Conservation (phyloP, 2,113 vertebrate species). For the Craseonycteris thonglongyai region DNA sequence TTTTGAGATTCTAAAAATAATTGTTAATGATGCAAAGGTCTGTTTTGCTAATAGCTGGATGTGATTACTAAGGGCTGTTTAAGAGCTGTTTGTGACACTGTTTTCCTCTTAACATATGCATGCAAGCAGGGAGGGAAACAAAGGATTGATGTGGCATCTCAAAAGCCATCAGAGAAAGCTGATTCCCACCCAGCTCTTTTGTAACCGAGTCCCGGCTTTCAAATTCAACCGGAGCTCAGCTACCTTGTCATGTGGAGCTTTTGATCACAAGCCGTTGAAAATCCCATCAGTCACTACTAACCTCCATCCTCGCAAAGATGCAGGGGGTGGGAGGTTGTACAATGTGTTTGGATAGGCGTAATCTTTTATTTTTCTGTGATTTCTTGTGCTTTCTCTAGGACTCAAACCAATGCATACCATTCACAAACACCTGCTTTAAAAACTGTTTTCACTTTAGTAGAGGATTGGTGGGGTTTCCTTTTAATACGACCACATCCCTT, state of each 20-base stretch:
- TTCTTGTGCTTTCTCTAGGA: slow-evolving; percentile 64
- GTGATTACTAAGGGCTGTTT: slow-evolving; percentile 44
- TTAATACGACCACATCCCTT: background rate
- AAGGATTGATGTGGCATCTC: background rate
- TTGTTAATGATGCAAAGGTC: background rate
- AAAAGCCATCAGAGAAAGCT: background rate
- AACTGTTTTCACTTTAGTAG: slow-evolving; percentile 49
- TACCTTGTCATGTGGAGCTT: background rate
- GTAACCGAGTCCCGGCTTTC: background rate
- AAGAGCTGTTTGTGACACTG: background rate
- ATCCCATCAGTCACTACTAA: background rate
- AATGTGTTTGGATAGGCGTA: background rate
- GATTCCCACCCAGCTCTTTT: rapidly evolving
- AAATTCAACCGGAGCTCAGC: background rate
- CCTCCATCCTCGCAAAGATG: background rate
- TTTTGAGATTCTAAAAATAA: background rate
- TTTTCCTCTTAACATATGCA: background rate
- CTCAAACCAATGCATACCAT: slow-evolving; percentile 50
- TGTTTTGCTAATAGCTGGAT: background rate
- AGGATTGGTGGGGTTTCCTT: slow-evolving; percentile 33
- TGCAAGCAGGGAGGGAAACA: background rate
- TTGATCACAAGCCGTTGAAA: background rate
- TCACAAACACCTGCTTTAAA: background rate
- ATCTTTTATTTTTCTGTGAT: slow-evolving; percentile 60
- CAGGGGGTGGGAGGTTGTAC: slow-evolving; percentile 29